Evolutionary conservation across 2,113 vertebrate species (phyloP), one percentile per base, ranked within the genome.

Genomic region (Taurulus bubalis): DNA sequence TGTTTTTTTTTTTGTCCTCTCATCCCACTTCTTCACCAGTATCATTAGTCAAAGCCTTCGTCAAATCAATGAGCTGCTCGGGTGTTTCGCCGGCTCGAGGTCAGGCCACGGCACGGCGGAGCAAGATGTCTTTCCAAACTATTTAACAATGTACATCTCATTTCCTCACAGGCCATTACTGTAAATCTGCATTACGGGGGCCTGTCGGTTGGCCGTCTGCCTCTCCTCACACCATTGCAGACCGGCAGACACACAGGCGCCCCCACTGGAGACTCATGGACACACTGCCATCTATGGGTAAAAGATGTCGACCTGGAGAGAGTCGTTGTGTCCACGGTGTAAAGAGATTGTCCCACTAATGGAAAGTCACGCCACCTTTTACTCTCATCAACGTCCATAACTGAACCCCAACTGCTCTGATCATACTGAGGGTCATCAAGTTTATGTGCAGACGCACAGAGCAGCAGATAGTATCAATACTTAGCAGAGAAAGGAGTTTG

Each of bases 81-180:
- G 63, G 34, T 64, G 88, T 73, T 71, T 56, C 26, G 5, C 47
- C 38, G 12, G 40, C n/a, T 62, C 84, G 84, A 89, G 90, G 90
- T 92, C 84, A 89, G 79, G 62, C 53, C 77, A 74, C 65, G 9
- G 80, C 84, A 26, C 66, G 80, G 59, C 36, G 66, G 85, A 83
- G 82, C 82, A 77, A 85, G 74, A 89, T 82, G 90, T 90, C 87
- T 88, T 90, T 93, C 92, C 90, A 78, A 92, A 93, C 87, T 91
- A 92, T 93, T 93, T 92, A 91, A 91, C 87, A 87, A 83, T 71
- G 73, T 89, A 93, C 90, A 87, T 88, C 90, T 92, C 84, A 90
- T 92, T 92, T 90, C 84, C 87, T 87, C 30, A 66, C 77, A 84
- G 87, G 89, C 86, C 78, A 92, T 92, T 92, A 89, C 77, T 75